Percentiles rank a stretch among this genome's conserved stretches.
These are phyloP conservation scores for Drosophila obscura DNA, from an alignment of 1,140 invertebrate species.

Conservation along the genomic window DNA sequence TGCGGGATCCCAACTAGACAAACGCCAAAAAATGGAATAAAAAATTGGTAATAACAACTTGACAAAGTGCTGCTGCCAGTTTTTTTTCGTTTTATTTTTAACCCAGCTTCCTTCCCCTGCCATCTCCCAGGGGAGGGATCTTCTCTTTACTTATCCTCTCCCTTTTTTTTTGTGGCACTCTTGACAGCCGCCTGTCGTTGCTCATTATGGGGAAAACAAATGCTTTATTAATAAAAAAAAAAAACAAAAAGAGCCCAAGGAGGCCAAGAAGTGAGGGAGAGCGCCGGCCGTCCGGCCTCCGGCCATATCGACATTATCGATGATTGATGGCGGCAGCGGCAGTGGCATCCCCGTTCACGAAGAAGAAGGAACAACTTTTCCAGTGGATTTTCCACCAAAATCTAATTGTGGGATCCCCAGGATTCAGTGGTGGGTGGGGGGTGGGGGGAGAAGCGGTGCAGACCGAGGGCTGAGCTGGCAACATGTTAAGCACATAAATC, in stretches of 20 bases:
- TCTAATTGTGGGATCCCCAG: conserved; percentile 64
- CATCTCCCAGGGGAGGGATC: conserved; percentile 53
- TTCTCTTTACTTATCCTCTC: not conserved
- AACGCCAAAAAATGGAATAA: conserved; percentile 45
- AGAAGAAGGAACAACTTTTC: conserved; percentile 50
- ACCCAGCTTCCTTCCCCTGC: not conserved
- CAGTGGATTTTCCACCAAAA: conserved; percentile 64
- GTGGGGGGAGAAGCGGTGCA: too few species aligned
- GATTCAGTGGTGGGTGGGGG: too few species aligned
- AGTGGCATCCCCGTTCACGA: not conserved
- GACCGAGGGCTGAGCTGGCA: conserved; percentile 46
- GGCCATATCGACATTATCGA: conserved; percentile 71
- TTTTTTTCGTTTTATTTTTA: conserved; percentile 30
- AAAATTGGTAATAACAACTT: conserved; percentile 77
- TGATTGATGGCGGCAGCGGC: conserved; percentile 62
- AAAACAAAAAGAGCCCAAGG: conserved; percentile 13
- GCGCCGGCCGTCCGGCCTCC: not conserved
- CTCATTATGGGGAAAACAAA: conserved; percentile 78
- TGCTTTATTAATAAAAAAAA: conserved; percentile 73
- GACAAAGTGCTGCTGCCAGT: conserved; percentile 69
- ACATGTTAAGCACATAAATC: conserved; percentile 81
- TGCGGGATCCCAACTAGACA: conserved; percentile 26
- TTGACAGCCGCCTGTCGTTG: conserved; percentile 76
- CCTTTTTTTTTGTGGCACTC: conserved; percentile 18
- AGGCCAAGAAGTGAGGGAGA: conserved; percentile 67